These are phyloP conservation scores for Cheilosia soror DNA, from an alignment of 2,888 invertebrate genomes.

Conservation along the genomic window DNA sequence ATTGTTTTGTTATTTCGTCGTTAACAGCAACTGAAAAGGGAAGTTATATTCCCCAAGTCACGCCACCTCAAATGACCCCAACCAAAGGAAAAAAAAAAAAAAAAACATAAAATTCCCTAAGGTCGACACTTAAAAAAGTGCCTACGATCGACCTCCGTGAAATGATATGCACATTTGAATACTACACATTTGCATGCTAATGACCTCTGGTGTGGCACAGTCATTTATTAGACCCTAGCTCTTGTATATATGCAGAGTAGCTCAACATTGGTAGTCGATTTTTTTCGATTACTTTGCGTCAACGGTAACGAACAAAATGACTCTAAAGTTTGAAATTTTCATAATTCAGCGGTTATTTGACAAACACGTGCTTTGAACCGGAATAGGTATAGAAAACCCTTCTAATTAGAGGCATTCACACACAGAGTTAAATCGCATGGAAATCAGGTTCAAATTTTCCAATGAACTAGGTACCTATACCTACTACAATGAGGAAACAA, in stretches of 20 bases:
- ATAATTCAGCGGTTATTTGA: neutral
- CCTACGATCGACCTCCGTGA: constrained; percentile 1
- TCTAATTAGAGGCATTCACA: neutral
- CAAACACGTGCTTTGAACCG: neutral
- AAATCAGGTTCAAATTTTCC: constrained; percentile 21
- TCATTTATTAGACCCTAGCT: neutral
- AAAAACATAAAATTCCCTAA: neutral
- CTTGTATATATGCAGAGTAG: neutral
- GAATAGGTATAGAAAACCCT: neutral
- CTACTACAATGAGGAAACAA: constrained; percentile 10
- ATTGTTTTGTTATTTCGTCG: neutral
- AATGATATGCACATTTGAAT: constrained; percentile 12
- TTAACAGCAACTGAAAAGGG: constrained; percentile 8
- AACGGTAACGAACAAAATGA: neutral
- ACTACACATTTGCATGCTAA: constrained; percentile 18
- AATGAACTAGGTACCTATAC: constrained; percentile 2
- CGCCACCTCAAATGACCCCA: constrained; percentile 9
- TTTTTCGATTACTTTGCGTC: neutral
- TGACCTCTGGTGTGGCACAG: constrained; percentile 6
- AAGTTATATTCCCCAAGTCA: neutral
- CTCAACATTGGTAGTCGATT: neutral
- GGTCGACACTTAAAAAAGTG: neutral
- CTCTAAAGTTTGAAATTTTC: neutral
- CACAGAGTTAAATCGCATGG: neutral
- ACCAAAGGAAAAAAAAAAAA: neutral